Percentiles rank a stretch among this genome's conserved stretches.
phyloP scores from a whole-genome alignment of 1,140 invertebrate species.

The Gonioctena quinquepunctata region DNA sequence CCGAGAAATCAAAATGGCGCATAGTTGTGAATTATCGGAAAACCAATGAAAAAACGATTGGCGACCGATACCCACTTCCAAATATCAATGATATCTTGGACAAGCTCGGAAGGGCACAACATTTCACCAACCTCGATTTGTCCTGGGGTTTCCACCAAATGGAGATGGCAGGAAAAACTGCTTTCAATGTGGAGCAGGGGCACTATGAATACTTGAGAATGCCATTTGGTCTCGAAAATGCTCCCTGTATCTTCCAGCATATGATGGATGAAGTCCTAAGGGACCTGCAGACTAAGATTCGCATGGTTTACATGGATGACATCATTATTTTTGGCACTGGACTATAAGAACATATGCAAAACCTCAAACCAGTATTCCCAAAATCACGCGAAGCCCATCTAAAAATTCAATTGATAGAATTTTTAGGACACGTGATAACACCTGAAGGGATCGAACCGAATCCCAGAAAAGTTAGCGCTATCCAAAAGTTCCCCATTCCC shows the following conservation, averaged over 20 bases:
- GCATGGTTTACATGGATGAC: conserved; percentile 47
- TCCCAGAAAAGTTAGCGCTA: conserved; percentile 38
- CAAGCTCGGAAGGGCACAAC: conserved; percentile 51
- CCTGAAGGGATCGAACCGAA: conserved; percentile 51
- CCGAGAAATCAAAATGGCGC: conserved; percentile 41
- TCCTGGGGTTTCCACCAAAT: conserved; percentile 30
- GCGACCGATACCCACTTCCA: conserved; percentile 58
- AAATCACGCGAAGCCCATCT: conserved; percentile 24
- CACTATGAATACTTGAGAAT: conserved; percentile 51
- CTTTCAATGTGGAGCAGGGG: conserved; percentile 5
- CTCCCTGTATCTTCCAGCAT: conserved; percentile 55
- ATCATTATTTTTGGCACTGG: conserved; percentile 36
- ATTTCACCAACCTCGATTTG: conserved; percentile 59
- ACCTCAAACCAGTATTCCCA: conserved; percentile 16
- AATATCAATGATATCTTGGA: conserved; percentile 19
- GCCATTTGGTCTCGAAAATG: conserved; percentile 51
- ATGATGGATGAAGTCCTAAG: conserved; percentile 44
- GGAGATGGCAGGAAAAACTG: conserved; percentile 9
- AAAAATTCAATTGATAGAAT: conserved; percentile 46
- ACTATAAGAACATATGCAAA: conserved; percentile 20
- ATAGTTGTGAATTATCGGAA: conserved; percentile 54
- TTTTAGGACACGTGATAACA: conserved; percentile 52
- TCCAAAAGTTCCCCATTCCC: conserved; percentile 48
- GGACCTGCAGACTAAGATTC: conserved; percentile 39
- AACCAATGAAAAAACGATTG: conserved; percentile 52